Percentiles rank a stretch among this genome's conserved stretches.
phyloP scores from a whole-genome alignment of 2,888 invertebrate species.

The Zele albiditarsus region DNA sequence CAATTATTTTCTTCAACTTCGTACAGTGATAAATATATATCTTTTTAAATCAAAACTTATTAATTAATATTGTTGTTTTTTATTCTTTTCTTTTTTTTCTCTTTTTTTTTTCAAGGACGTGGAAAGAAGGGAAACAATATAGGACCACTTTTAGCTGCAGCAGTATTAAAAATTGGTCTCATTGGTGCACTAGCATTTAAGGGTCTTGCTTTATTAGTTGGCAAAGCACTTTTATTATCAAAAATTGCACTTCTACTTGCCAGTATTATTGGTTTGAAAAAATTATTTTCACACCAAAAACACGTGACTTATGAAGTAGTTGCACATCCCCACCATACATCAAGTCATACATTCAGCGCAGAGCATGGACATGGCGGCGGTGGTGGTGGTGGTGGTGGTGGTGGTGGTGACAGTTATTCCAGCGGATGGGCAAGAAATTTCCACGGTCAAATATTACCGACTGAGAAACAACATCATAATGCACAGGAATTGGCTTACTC shows the following conservation, averaged over 20 bases:
- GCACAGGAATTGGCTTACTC: slow-evolving; percentile 79
- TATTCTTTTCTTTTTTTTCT: background rate
- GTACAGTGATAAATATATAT: background rate
- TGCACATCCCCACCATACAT: slow-evolving; percentile 80
- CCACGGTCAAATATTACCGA: slow-evolving; percentile 72
- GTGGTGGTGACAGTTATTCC: slow-evolving; percentile 74
- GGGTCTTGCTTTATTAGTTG: slow-evolving; percentile 85
- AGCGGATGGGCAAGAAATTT: slow-evolving; percentile 79
- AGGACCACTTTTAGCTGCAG: slow-evolving; percentile 83
- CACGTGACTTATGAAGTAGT: slow-evolving; percentile 86
- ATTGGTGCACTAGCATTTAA: slow-evolving; percentile 88
- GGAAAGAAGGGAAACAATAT: slow-evolving; percentile 84
- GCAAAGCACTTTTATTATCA: slow-evolving; percentile 88
- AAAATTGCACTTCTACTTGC: slow-evolving; percentile 88
- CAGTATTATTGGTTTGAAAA: slow-evolving; percentile 87
- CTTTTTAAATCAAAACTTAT: background rate
- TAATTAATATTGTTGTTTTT: background rate
- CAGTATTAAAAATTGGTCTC: slow-evolving; percentile 86
- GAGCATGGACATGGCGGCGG: slow-evolving; percentile 71
- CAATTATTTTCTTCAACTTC: background rate
- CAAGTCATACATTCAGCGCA: slow-evolving; percentile 73
- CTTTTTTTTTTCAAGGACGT: slow-evolving; percentile 74
- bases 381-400: slow-evolving; percentile 72
- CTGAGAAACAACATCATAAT: slow-evolving; percentile 44
- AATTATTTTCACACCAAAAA: slow-evolving; percentile 83